Conservation (phyloP, 2,888 invertebrate genomes). For the Ormyrus pomaceus region DNA sequence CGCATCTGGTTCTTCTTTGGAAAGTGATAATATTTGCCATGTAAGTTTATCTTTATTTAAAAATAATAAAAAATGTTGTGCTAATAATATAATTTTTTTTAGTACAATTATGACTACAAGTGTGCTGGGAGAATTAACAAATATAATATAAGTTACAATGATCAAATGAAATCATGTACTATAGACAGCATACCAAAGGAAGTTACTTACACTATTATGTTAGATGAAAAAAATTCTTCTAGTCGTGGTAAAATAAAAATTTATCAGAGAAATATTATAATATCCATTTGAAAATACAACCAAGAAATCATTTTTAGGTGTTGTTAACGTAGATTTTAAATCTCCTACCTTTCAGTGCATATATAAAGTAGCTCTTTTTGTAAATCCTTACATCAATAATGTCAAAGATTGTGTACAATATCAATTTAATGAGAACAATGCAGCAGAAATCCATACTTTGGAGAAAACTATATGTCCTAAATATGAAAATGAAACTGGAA, state of each 20-base stretch:
- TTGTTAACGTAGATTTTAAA: slow-evolving; percentile 44
- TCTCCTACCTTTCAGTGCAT: slow-evolving; percentile 43
- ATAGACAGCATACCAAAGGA: slow-evolving; percentile 53
- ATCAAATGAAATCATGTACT: slow-evolving; percentile 38
- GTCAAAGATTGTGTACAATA: slow-evolving; percentile 47
- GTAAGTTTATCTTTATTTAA: slow-evolving; percentile 34
- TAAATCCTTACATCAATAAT: slow-evolving; percentile 43
- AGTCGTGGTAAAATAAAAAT: slow-evolving; percentile 42
- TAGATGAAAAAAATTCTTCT: slow-evolving; percentile 51
- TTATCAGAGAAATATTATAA: slow-evolving; percentile 3
- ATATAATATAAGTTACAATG: slow-evolving; percentile 1
- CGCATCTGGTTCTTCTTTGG: slow-evolving; percentile 12
- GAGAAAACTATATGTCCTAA: slow-evolving; percentile 49
- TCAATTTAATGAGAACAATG: slow-evolving; percentile 36
- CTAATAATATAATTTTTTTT: slow-evolving; percentile 6
- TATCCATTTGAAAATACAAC: background rate
- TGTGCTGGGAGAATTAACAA: slow-evolving; percentile 25
- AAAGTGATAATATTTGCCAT: slow-evolving; percentile 38
- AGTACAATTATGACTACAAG: slow-evolving; percentile 38
- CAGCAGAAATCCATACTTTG: slow-evolving; percentile 50
- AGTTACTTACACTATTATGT: slow-evolving; percentile 48
- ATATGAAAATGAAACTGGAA: slow-evolving; percentile 14
- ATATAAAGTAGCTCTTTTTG: slow-evolving; percentile 51
- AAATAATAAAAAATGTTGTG: background rate
- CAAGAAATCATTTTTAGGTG: slow-evolving; percentile 28